These are phyloP conservation scores for Anguilla japonica DNA, from an alignment of 2,113 vertebrate species.

Conservation along the genomic window DNA sequence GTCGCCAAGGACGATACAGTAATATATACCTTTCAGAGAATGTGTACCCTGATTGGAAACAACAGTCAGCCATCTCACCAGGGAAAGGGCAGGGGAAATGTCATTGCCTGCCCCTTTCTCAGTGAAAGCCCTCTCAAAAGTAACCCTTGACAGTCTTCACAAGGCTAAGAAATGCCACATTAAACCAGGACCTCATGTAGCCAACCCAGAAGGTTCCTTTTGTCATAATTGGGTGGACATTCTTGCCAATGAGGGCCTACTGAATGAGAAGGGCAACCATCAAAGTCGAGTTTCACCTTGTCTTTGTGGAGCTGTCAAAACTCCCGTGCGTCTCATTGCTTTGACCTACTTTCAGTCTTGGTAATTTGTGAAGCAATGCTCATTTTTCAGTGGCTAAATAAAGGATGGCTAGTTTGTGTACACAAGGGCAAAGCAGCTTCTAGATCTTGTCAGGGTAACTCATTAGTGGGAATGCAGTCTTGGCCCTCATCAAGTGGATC, in stretches of 20 bases:
- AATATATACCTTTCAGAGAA: not conserved
- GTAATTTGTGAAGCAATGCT: not conserved
- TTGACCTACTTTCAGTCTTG: not conserved
- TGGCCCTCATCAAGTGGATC: not conserved
- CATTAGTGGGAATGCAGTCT: not conserved
- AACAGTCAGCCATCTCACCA: not conserved
- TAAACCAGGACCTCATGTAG: not conserved
- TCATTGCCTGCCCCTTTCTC: not conserved
- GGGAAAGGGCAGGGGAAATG: not conserved
- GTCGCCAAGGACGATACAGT: not conserved
- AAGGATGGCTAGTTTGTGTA: slow-evolving; percentile 7
- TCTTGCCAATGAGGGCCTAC: not conserved
- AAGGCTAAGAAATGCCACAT: not conserved
- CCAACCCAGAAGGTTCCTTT: not conserved
- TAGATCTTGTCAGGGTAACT: not conserved
- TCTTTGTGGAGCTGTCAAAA: not conserved
- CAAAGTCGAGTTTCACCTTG: not conserved
- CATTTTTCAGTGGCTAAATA: not conserved
- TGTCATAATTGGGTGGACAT: not conserved
- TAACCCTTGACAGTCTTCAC: not conserved
- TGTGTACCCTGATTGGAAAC: not conserved
- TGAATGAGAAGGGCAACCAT: not conserved
- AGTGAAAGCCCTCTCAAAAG: not conserved
- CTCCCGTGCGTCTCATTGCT: not conserved
- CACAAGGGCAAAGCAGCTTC: not conserved